phyloP scores from a whole-genome alignment of 2,113 vertebrate species.

The Erythrolamprus reginae region DNA sequence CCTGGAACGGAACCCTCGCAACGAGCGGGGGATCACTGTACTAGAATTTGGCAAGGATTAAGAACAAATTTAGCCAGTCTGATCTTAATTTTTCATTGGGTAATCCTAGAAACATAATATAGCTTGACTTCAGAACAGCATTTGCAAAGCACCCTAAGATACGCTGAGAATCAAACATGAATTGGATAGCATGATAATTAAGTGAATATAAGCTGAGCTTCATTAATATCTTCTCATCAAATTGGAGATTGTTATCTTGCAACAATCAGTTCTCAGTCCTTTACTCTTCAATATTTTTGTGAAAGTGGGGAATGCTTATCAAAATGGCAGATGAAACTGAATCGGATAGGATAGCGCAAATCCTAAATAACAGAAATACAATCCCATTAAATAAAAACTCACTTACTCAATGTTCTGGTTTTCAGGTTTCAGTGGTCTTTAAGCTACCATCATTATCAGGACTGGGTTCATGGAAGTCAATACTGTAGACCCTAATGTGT shows the following conservation, averaged over 20 bases:
- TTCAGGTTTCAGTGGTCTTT: neutral
- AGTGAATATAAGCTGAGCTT: neutral
- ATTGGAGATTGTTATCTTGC: neutral
- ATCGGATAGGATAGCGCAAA: neutral
- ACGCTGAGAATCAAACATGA: neutral
- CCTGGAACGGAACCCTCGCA: too few species aligned
- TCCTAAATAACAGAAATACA: neutral
- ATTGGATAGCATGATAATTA: neutral
- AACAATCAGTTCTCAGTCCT: neutral
- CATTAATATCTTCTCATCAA: neutral
- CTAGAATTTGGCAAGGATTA: neutral
- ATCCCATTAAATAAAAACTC: neutral
- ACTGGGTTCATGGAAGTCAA: neutral
- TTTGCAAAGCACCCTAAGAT: neutral
- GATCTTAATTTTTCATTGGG: neutral
- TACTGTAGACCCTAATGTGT: neutral
- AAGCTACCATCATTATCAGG: neutral
- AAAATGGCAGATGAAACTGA: neutral
- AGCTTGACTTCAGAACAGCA: neutral
- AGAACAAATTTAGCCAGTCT: neutral
- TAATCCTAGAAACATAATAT: neutral
- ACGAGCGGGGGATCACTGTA: too few species aligned
- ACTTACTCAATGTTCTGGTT: neutral
- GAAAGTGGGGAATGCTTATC: neutral
- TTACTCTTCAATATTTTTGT: neutral